Conservation (phyloP, 1,140 invertebrate species). For the Latrodectus geometricus region DNA sequence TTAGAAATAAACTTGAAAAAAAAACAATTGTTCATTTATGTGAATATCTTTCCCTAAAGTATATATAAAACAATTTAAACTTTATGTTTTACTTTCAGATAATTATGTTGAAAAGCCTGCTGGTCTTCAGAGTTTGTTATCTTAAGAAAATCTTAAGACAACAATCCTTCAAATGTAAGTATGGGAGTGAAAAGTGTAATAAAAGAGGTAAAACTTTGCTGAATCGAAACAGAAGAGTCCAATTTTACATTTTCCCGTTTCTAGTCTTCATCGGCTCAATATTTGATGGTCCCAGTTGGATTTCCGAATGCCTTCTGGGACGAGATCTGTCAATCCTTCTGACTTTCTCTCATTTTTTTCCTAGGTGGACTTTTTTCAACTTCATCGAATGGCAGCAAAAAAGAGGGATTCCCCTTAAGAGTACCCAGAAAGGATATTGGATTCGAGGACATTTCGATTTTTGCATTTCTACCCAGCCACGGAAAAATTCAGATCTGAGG, state of each 20-base stretch:
- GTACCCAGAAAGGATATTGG: background rate
- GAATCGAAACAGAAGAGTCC: constrained; percentile 9
- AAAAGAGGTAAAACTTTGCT: background rate
- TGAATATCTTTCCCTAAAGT: no score
- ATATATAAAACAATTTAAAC: no score
- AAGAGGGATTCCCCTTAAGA: background rate
- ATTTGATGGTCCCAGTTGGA: background rate
- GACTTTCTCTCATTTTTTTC: background rate
- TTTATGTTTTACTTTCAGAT: no score
- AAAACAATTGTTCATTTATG: no score
- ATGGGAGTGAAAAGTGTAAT: background rate
- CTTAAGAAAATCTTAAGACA: no score
- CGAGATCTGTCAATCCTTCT: background rate
- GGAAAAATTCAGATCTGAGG: background rate
- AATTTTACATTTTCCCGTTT: background rate
- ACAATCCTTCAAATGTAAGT: background rate
- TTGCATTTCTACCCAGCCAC: background rate
- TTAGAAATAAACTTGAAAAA: no score
- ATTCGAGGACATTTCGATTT: background rate
- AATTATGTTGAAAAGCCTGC: no score
- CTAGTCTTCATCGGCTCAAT: constrained; percentile 1
- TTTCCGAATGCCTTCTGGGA: background rate
- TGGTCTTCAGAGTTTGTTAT: no score
- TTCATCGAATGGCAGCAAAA: background rate
- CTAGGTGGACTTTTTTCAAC: background rate